These are phyloP conservation scores for Motacilla alba DNA, from an alignment of 2,113 vertebrate species.

Conservation along the genomic window DNA sequence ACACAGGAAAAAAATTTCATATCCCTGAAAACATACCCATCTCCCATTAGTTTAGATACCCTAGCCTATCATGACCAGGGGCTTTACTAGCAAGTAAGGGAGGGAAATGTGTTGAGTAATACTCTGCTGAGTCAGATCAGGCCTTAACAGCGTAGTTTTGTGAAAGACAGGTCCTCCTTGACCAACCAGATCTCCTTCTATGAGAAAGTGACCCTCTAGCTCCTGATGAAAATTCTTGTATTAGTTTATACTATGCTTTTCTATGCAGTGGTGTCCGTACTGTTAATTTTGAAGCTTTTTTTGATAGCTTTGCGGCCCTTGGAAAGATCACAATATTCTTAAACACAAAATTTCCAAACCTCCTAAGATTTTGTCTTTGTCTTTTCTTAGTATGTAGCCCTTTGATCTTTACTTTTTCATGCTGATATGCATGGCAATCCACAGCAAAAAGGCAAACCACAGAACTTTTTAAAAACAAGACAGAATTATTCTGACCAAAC, in stretches of 20 bases:
- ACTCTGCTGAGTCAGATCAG: background rate
- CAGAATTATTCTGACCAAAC: background rate
- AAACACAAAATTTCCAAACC: background rate
- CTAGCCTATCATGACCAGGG: background rate
- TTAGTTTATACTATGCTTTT: background rate
- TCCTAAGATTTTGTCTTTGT: background rate
- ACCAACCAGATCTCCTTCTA: background rate
- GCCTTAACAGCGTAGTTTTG: background rate
- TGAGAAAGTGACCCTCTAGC: background rate
- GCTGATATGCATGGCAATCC: background rate
- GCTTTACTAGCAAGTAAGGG: background rate
- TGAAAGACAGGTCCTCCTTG: background rate
- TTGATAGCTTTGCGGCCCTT: background rate
- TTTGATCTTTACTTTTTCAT: background rate
- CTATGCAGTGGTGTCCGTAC: background rate
- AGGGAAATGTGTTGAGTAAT: rapidly evolving
- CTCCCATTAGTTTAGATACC: background rate
- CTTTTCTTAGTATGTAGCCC: background rate
- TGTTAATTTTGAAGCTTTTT: background rate
- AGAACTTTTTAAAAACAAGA: background rate
- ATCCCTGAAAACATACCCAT: background rate
- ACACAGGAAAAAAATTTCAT: background rate
- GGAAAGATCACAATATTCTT: background rate
- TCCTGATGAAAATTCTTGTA: background rate
- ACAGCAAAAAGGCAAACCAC: background rate